Evolutionary conservation across 1,140 invertebrate genomes (phyloP), one percentile per base, ranked within the genome.

Genomic region (Elymnias hypermnestra): DNA sequence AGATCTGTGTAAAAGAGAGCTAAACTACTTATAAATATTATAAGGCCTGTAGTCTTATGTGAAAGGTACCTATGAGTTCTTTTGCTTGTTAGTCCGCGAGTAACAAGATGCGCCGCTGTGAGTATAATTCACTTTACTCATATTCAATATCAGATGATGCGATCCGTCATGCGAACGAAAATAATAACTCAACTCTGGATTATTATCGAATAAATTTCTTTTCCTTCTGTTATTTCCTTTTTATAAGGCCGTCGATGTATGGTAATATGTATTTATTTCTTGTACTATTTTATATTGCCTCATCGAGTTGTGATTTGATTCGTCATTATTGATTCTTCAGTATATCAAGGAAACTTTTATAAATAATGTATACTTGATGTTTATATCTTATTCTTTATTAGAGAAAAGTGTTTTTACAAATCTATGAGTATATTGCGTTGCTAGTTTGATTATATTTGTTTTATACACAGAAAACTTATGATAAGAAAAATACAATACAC

Each of bases 131-230:
- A 81, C 72, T 78, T 81, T 78, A 83, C 78, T 76, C 72, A 78
- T 81, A 83, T 83, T 83, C 78, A 79, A 83, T 83, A 83, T 83
- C 76, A 81, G 12, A 81, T 81, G 71, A 67, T 62, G 65, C 70
- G 72, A 33, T 21, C 19, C 19, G 19, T 6, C 19, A 75, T 72
- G 71, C 66, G 74, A 66, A 68, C 74, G 81, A 83, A 78, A 76
- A 83, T 71, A 83, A 63, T 70, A 68, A 70, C 69, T 71, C 70
- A 70, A 79, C 65, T 78, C 72, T 74, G 72, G 76, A 81, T 78
- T 83, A 78, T 83, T 83, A 81, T 83, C 75, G 75, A 63, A 83
- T 81, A 78, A 78, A 76, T 68, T 66, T 60, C 72, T 62, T 55
- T 63, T 76, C 29, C 15, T 33, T 29, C 26, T 13, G 29, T 15